Evolutionary conservation across 2,888 invertebrate genomes (phyloP).

Genomic region (Ormyrus thymus): DNA sequence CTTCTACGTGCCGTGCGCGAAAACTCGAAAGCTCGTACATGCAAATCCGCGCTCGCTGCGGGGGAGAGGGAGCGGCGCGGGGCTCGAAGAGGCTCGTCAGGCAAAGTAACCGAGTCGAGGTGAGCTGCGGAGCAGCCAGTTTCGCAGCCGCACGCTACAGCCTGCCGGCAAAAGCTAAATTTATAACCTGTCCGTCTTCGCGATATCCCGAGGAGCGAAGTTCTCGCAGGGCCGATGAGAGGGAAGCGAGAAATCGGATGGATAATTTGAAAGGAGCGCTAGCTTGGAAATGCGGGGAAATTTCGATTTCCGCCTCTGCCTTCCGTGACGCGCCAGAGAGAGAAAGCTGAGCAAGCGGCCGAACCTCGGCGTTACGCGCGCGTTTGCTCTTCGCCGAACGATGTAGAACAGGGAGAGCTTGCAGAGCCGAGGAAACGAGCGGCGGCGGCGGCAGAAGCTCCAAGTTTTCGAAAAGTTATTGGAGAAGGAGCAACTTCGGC

Average conservation of each 20-base stretch:
- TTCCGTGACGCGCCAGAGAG: constrained; percentile 45
- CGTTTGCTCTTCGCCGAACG: constrained; percentile 8
- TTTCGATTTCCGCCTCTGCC: constrained; percentile 57
- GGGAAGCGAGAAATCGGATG: constrained; percentile 56
- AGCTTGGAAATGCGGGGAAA: constrained; percentile 54
- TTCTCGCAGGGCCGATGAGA: constrained; percentile 49
- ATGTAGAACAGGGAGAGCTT: neutral
- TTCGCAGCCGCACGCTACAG: constrained; percentile 14
- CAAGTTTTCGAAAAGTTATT: constrained; percentile 59
- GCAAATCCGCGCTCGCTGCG: constrained; percentile 25
- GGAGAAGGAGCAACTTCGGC: constrained; percentile 55
- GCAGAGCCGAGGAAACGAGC: constrained; percentile 8
- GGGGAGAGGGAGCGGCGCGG: neutral
- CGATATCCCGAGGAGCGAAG: constrained; percentile 42
- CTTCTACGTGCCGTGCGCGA: constrained; percentile 17
- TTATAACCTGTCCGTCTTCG: constrained; percentile 54
- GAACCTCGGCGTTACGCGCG: constrained; percentile 15
- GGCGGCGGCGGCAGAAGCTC: constrained; percentile 1
- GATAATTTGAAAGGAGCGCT: constrained; percentile 58
- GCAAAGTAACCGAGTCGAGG: constrained; percentile 22
- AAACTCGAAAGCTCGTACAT: constrained; percentile 37
- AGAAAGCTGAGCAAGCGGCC: constrained; percentile 20
- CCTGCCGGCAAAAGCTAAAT: constrained; percentile 42
- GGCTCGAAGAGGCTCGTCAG: constrained; percentile 9
- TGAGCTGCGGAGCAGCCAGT: neutral